These are phyloP conservation scores for Triplophysa siluroides DNA, from an alignment of 2,113 vertebrate genomes.

Conservation along the genomic window DNA sequence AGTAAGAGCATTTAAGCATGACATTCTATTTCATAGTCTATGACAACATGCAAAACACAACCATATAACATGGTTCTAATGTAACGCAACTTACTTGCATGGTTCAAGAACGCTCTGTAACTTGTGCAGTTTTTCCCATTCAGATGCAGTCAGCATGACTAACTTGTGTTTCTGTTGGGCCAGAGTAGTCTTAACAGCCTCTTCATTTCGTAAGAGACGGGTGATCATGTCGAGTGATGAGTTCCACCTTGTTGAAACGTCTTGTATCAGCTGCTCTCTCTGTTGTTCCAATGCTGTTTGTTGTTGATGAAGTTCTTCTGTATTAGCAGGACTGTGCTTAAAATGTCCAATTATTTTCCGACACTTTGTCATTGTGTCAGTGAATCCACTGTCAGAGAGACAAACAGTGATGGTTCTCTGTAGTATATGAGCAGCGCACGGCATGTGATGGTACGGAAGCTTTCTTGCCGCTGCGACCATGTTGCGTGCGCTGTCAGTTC, in stretches of 20 bases:
- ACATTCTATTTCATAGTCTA: too few relatives aligned
- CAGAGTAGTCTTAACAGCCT: background rate
- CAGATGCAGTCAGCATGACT: too few relatives aligned
- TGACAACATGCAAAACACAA: too few relatives aligned
- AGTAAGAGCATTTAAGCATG: too few relatives aligned
- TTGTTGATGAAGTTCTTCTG: background rate
- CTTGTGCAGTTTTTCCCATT: too few relatives aligned
- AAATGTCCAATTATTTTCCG: background rate
- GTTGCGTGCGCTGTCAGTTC: constrained; percentile 9
- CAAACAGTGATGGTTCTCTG: constrained; percentile 20
- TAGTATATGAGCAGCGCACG: background rate
- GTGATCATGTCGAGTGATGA: background rate
- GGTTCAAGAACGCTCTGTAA: too few relatives aligned
- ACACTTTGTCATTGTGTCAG: background rate
- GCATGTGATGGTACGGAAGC: constrained; percentile 18
- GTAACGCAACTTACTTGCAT: too few relatives aligned
- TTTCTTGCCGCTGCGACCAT: constrained; percentile 20
- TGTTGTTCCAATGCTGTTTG: background rate
- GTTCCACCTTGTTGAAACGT: background rate
- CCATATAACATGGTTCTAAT: too few relatives aligned
- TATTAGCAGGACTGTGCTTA: background rate
- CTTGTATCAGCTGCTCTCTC: background rate
- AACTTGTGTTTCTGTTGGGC: too few relatives aligned
- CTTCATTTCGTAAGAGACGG: background rate
- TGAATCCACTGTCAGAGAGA: constrained; percentile 22